Base-by-base conservation (phyloP, 2,113 vertebrate species). In the Gymnogyps californianus region DNA sequence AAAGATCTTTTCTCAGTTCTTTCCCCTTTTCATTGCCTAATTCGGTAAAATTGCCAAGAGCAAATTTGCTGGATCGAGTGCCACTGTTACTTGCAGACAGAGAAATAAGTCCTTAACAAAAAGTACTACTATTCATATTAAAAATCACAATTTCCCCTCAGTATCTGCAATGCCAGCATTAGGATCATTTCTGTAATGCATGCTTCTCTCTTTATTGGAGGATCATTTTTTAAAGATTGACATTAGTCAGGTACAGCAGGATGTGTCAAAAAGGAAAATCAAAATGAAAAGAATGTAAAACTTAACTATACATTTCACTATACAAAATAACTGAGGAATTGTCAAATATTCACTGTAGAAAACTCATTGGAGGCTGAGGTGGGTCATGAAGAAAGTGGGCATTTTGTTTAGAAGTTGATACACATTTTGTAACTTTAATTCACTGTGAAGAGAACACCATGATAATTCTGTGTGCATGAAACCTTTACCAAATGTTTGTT, bases 401-500 rank as follows among this genome's bases (percentile, higher is more conserved):
- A 65, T 89, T 91, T 78, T 65, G 36, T 86, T 86, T 64, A 28
- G 69, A 71, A 72, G 61, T 61, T 55, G 32, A 21, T 75, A 9
- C 1, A 40, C 16, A 31, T 9, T 20, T 79, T 57, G 28, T 61
- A 46, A 57, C 87, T 88, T 85, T 36, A 77, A 49, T 84, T 80
- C 32, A 28, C 59, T 70, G 36, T 83, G 57, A 65, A 93, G 84
- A 87, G 71, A 90, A 55, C 57, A 29, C 59, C 28, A 7, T 72
- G 67, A 74, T 87, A 92, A 94, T 85, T 84, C 40, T 5, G 8
- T 51, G 47, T 70, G 55, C 69, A 7, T 74, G 89, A 91, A 83
- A 85, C 67, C 85, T 89, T 90, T 75, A 15, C 84, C 96, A 93
- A 82, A 51, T 74, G 66, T 96, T 96, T 96, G 46, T 42, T 92